Base-by-base conservation (phyloP, 2,797 vertebrate species). In the Schizopygopsis malacanthus region DNA sequence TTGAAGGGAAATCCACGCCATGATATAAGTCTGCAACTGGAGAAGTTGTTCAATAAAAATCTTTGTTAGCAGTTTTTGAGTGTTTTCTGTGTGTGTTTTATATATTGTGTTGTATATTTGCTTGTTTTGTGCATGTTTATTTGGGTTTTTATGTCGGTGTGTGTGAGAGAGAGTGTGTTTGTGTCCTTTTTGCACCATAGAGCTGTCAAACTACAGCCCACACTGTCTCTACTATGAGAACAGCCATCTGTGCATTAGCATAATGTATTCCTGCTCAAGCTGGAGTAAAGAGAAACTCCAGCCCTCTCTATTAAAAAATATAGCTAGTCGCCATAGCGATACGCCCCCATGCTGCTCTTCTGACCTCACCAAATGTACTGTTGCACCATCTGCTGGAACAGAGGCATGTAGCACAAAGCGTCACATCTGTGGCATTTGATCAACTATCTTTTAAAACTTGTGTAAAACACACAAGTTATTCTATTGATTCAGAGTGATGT, bases 241-340 rank as follows among this genome's bases (percentile, higher is more conserved):
- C 87, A 92, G 88, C 93, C 94, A 93, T 94, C 93, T 93, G 93
- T 83, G 88, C 67, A 93, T 95, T 93, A 93, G 76, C 92, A 94
- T 94, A 93, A 94, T 92, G 90, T 93, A 94, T 95, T 94, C 91
- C 93, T 84, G 83, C 79, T 89, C 87, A 82, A 91, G 90, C 87
- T 90, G 61, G 86, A 91, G 89, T 91, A 93, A 92, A 92, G 90
- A 92, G 83, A 92, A 91, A 94, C 90, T 92, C 93, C 92, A 82
- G 89, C 82, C 88, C 88, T 86, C 76, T 78, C 75, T 80, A 81
- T 89, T 90, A 86, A 89, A 89, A 94, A 93, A 90, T 91, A 88
- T 88, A 88, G 86, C 89, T 84, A 86, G 86, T 90, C 90, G 18
- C 87, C 89, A 90, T 89, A 83, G 86, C 78, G 83, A 92, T 87